phyloP scores from a whole-genome alignment of 2,797 vertebrate species.

The Lagodon rhomboides region DNA sequence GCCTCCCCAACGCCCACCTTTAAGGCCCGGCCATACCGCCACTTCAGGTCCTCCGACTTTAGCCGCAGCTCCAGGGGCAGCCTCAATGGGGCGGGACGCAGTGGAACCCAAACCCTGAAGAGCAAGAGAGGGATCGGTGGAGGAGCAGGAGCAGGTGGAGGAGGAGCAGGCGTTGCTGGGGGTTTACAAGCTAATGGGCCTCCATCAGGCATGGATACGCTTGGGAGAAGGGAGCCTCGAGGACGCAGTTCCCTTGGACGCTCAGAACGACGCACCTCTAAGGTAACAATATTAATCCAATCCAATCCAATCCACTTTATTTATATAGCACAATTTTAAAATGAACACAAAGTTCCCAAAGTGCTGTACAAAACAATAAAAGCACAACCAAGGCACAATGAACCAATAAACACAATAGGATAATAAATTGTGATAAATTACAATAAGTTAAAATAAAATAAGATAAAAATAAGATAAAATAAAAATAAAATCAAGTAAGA shows the following conservation, averaged over 20 bases:
- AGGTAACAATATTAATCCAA: constrained; percentile 75
- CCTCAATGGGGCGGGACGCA: constrained; percentile 90
- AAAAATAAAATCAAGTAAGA: no score
- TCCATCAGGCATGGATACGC: constrained; percentile 81
- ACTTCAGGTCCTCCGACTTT: constrained; percentile 96
- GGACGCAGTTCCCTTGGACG: constrained; percentile 92
- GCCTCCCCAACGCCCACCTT: constrained; percentile 97
- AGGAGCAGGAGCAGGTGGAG: constrained; percentile 44
- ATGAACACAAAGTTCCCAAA: no score
- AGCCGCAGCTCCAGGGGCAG: constrained; percentile 97
- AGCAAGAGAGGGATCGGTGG: constrained; percentile 83
- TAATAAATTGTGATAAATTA: no score
- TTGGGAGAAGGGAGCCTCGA: constrained; percentile 89
- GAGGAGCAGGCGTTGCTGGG: constrained; percentile 40
- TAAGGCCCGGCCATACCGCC: constrained; percentile 93
- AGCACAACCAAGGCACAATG: no score
- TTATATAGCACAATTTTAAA: no score
- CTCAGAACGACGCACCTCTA: constrained; percentile 95
- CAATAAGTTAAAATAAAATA: no score
- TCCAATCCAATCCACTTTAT: no score
- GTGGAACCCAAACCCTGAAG: constrained; percentile 88
- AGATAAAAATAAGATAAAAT: no score
- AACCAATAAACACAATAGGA: no score
- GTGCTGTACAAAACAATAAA: no score
- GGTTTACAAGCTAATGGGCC: constrained; percentile 74